Conservation (phyloP, 1,140 invertebrate species). For the Pristionchus pacificus region DNA sequence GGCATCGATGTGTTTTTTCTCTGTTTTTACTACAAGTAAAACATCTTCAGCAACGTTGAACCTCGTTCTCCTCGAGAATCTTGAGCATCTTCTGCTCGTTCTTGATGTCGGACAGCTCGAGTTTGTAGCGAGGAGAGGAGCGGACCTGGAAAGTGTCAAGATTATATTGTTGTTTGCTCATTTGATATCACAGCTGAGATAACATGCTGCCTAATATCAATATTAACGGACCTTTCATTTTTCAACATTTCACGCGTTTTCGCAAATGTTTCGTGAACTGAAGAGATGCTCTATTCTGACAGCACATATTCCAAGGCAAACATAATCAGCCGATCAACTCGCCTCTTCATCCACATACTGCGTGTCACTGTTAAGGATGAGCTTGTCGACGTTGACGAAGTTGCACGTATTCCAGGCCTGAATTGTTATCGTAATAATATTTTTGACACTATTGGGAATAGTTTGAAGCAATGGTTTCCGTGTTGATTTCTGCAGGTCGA, state of each 20-base stretch:
- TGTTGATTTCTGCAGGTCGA: no score
- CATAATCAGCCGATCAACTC: no score
- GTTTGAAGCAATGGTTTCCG: neutral
- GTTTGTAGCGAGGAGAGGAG: conserved; percentile 43
- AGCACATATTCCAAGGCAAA: no score
- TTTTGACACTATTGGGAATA: no score
- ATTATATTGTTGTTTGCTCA: neutral
- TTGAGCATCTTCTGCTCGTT: conserved; percentile 39
- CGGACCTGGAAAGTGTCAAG: conserved; percentile 20
- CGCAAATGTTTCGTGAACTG: neutral
- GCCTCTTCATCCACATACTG: conserved; percentile 47
- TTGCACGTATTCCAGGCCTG: conserved; percentile 39
- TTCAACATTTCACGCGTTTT: neutral
- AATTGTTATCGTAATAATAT: neutral
- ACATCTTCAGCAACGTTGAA: conserved; percentile 17
- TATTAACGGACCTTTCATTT: no score
- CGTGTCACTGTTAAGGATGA: conserved; percentile 53
- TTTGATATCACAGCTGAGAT: no score
- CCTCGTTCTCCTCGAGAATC: conserved; percentile 40
- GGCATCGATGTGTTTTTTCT: neutral
- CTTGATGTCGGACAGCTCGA: conserved; percentile 47
- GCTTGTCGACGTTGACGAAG: conserved; percentile 55
- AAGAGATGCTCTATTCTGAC: no score
- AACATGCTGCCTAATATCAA: no score
- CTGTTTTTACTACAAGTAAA: neutral